Evolutionary conservation across 1,140 invertebrate genomes (phyloP), one percentile per base, ranked within the genome.

Genomic region (Aphis craccivora): DNA sequence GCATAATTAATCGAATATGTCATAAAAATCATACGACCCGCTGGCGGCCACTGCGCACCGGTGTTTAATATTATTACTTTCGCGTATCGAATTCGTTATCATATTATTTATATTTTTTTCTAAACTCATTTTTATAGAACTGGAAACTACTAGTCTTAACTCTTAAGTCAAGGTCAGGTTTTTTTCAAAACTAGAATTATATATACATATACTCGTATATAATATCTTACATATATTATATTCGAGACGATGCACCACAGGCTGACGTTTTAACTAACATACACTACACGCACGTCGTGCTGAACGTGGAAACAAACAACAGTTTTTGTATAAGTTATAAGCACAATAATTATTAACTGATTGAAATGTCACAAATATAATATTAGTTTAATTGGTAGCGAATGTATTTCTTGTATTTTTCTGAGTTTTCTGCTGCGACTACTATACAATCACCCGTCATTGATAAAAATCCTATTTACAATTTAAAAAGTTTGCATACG

Each of bases 111-210:
- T 9, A 9, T 87, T 87, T 86, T 87, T 88, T 48, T n/a, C 60
- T 18, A n/a, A 48, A 35, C 18, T 55, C 48, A 53, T 55, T 53
- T 89, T 40, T 89, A 37, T 25, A 40, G 40, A 88, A 48, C 86
- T 88, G 86, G 45, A 88, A 88, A 87, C 87, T 89, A 55, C 51
- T 37, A 89, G 51, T 89, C 48, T 89, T 55, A 53, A 89, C 4
- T 89, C 48, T 89, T 55, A 53, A 53, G 88, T 89, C 88, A 89
- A 89, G 88, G 88, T 89, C 88, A 86, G 51, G 48, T 89, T 89
- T 89, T 89, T 48, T 53, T 37, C 25, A 45, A 30, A 87, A 37
- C 9, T 87, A 87, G 40, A 87, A 25, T 37, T 87, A 20, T 48
- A 23, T 87, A n/a, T 20, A 87, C 30, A n/a, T 30, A 67, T 67